Conservation (phyloP, 2,888 invertebrate species). For the Rhorus exstirpatorius region DNA sequence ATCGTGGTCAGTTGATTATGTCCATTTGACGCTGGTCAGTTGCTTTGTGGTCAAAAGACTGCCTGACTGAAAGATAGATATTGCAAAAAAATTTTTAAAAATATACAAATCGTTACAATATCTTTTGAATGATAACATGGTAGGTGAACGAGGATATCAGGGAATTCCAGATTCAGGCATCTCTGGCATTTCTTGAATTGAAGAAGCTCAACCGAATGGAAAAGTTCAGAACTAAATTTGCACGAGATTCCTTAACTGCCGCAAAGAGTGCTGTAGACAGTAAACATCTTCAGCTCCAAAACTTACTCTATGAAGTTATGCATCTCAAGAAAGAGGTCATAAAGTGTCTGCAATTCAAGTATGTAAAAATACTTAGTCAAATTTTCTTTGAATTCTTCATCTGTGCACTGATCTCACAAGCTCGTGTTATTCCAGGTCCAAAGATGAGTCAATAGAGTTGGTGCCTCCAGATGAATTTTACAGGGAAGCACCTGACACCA, state of each 20-base stretch:
- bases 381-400: background rate
- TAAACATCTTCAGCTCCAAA: conserved; percentile 96
- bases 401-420: conserved; percentile 14
- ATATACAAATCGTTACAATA: conserved; percentile 8
- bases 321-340: conserved; percentile 98
- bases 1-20: no score
- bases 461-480: conserved; percentile 95
- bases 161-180: conserved; percentile 91
- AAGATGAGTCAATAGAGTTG: conserved; percentile 96
- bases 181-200: conserved; percentile 92
- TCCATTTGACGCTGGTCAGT: no score
- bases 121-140: conserved; percentile 73
- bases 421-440: conserved; percentile 88
- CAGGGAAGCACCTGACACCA: conserved; percentile 90
- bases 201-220: conserved; percentile 96
- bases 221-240: conserved; percentile 94
- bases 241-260: conserved; percentile 92
- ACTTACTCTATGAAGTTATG: conserved; percentile 96
- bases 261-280: conserved; percentile 96
- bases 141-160: conserved; percentile 89
- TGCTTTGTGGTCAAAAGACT: no score
- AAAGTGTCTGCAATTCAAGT: conserved; percentile 97
- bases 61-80: no score
- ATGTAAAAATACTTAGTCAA: conserved; percentile 76
- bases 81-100: background rate